These are phyloP conservation scores for Eubasilissa splendida DNA, from an alignment of 2,888 invertebrate species.

Conservation along the genomic window DNA sequence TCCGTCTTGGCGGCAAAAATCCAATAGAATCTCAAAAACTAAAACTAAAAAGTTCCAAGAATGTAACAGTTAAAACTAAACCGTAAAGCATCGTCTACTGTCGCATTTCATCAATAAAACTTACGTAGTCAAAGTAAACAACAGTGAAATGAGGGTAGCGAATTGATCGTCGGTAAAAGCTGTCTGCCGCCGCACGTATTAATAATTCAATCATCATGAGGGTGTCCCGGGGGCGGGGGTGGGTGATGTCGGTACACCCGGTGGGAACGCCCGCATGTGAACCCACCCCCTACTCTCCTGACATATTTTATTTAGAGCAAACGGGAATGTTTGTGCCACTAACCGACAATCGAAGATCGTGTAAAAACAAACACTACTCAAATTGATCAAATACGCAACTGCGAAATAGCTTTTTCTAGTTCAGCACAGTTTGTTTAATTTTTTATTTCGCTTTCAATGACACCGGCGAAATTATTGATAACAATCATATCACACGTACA, in stretches of 20 bases:
- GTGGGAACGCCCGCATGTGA: slow-evolving; percentile 4
- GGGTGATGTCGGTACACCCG: background rate
- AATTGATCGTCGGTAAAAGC: slow-evolving; percentile 13
- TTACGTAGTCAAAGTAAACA: background rate
- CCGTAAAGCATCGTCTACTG: too few relatives aligned
- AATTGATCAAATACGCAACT: background rate
- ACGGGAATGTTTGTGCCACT: slow-evolving; percentile 10
- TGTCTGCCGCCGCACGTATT: background rate
- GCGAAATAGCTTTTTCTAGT: background rate
- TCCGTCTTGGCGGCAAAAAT: too few relatives aligned
- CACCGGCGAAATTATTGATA: too few relatives aligned
- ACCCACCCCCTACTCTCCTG: background rate
- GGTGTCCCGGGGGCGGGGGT: slow-evolving; percentile 10
- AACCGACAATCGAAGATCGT: background rate
- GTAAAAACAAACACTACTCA: background rate
- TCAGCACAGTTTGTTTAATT: too few relatives aligned
- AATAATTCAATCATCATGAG: slow-evolving; percentile 4
- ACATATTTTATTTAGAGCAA: background rate
- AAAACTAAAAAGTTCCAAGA: too few relatives aligned
- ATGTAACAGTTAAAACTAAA: too few relatives aligned
- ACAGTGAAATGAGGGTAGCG: background rate
- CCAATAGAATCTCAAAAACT: too few relatives aligned
- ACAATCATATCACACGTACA: too few relatives aligned
- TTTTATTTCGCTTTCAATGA: too few relatives aligned
- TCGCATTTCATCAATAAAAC: too few relatives aligned